Evolutionary conservation across 2,888 invertebrate genomes (phyloP).

Genomic region (Agrotis clavis): DNA sequence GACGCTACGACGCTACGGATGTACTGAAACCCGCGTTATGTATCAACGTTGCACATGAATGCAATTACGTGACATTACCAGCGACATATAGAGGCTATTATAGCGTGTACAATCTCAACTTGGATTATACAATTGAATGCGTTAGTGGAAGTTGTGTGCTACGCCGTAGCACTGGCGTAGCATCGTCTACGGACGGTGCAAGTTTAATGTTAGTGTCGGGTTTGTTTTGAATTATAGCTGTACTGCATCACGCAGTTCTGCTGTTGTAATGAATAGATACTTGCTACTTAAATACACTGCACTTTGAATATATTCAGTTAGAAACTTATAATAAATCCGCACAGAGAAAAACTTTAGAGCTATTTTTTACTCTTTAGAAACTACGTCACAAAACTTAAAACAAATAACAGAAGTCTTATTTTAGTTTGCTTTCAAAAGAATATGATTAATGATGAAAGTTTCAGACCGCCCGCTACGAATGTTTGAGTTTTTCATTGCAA

Average conservation of each 20-base stretch:
- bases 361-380: slow-evolving; percentile 17
- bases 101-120: slow-evolving; percentile 34
- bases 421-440: slow-evolving; percentile 55
- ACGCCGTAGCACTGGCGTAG: slow-evolving; percentile 60
- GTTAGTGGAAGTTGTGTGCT: slow-evolving; percentile 45
- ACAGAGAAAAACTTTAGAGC: background rate
- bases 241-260: slow-evolving; percentile 13
- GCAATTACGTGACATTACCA: slow-evolving; percentile 40
- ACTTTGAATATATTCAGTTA: background rate
- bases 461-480: slow-evolving; percentile 42
- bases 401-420: slow-evolving; percentile 47
- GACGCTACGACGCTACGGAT: slow-evolving; percentile 50
- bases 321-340: slow-evolving; percentile 2
- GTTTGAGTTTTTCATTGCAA: slow-evolving; percentile 45
- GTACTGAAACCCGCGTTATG: slow-evolving; percentile 25
- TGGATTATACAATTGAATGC: slow-evolving; percentile 33
- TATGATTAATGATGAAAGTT: slow-evolving; percentile 64
- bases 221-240: slow-evolving; percentile 42
- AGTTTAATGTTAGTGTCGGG: slow-evolving; percentile 44
- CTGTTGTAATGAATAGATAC: background rate
- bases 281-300: background rate
- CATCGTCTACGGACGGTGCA: slow-evolving; percentile 43
- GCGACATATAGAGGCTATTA: slow-evolving; percentile 36
- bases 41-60: slow-evolving; percentile 36
- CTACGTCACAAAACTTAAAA: slow-evolving; percentile 33